phyloP scores from a whole-genome alignment of 2,888 invertebrate genomes.

The Auanema freiburgensis region DNA sequence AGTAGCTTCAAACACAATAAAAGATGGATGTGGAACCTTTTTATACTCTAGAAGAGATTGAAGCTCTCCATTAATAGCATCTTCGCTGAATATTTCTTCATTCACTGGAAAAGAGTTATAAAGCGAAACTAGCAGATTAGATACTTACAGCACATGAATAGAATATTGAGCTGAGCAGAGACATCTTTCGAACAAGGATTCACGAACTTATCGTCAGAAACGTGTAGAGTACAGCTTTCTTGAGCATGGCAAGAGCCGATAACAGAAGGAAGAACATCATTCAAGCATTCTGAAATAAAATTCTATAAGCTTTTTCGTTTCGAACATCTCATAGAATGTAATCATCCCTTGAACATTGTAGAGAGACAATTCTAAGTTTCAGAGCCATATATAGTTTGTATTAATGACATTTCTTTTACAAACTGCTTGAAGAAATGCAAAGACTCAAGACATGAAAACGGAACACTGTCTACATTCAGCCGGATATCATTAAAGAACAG shows the following conservation, averaged over 20 bases:
- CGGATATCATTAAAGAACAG: no score
- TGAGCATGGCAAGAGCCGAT: constrained; percentile 66
- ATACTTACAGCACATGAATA: constrained; percentile 66
- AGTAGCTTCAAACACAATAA: not conserved
- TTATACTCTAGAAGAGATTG: constrained; percentile 31
- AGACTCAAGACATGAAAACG: no score
- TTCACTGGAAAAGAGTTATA: constrained; percentile 46
- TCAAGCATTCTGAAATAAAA: constrained; percentile 50
- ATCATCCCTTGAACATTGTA: no score
- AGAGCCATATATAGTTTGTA: no score
- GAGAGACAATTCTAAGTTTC: no score
- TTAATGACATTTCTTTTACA: no score
- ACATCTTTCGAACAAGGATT: constrained; percentile 65
- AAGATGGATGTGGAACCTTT: constrained; percentile 24
- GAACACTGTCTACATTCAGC: no score
- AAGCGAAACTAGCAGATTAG: not conserved
- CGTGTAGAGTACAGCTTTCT: constrained; percentile 64
- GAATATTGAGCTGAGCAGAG: constrained; percentile 65
- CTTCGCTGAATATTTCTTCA: constrained; percentile 62
- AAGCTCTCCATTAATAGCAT: constrained; percentile 56
- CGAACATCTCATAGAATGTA: no score
- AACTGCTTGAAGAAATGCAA: no score
- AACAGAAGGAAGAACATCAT: constrained; percentile 57
- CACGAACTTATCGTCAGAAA: constrained; percentile 64
- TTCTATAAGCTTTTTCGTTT: no score